A percentile compares a stretch with the other conserved stretches of the same genome.
These are phyloP conservation scores for Gallinago nigripennis DNA, from an alignment of 2,797 vertebrate species.

Conservation along the genomic window DNA sequence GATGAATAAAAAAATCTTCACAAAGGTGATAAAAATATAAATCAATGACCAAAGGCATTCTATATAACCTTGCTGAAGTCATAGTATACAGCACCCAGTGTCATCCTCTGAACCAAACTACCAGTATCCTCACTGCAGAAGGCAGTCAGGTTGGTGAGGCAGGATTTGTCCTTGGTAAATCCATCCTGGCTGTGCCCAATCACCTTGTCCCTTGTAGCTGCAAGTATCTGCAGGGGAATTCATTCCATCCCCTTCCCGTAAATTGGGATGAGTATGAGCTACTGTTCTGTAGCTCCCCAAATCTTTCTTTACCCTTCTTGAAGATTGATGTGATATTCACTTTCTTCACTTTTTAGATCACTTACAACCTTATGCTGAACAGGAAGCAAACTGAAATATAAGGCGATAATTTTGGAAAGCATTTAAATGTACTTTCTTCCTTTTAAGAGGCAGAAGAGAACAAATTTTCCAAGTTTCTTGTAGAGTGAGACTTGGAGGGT, in stretches of 20 bases:
- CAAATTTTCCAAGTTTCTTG: neutral
- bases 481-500: neutral
- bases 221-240: neutral
- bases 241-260: neutral
- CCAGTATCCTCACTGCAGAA: neutral
- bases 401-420: neutral
- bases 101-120: neutral
- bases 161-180: neutral
- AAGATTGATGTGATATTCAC: neutral
- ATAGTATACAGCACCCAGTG: neutral
- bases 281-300: neutral
- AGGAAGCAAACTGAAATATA: neutral
- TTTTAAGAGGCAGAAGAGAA: neutral
- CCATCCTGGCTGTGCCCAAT: neutral
- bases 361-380: neutral
- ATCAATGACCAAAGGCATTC: neutral
- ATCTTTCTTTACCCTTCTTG: neutral
- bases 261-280: neutral
- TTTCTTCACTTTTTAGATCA: neutral
- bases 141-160: neutral
- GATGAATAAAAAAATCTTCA: neutral
- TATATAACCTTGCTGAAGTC: neutral
- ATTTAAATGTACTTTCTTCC: neutral
- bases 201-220: neutral
- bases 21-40: neutral